Evolutionary conservation across 2,888 invertebrate genomes (phyloP).

Genomic region (Dysmachus trigonus): DNA sequence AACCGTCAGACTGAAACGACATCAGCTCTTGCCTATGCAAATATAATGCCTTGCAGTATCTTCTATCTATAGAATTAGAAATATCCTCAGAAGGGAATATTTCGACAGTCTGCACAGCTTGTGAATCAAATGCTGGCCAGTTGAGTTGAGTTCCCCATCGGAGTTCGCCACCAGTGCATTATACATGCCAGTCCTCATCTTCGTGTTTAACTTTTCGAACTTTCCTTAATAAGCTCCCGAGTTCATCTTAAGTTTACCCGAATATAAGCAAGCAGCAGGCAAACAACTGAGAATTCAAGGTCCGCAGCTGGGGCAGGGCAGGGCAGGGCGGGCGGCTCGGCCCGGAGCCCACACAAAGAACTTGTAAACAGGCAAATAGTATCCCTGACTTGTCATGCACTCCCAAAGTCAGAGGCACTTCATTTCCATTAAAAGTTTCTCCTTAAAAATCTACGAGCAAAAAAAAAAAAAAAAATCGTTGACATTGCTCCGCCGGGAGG

Average conservation of each 20-base stretch:
- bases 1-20: background rate
- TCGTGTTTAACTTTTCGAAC: background rate
- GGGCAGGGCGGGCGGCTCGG: background rate
- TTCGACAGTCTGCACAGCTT: background rate
- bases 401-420: background rate
- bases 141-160: background rate
- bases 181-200: background rate
- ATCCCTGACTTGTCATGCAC: background rate
- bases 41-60: background rate
- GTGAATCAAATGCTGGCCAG: background rate
- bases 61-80: background rate
- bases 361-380: background rate
- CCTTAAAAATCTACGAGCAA: background rate
- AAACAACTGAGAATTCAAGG: background rate
- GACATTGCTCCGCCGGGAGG: background rate
- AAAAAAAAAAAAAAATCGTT: background rate
- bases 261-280: background rate
- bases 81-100: background rate
- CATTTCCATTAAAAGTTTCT: conserved; percentile 24
- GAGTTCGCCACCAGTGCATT: background rate
- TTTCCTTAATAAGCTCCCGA: background rate
- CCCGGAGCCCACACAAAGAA: background rate
- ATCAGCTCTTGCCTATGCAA: background rate
- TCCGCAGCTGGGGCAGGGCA: background rate
- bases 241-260: background rate